Evolutionary conservation across 2,797 vertebrate species (phyloP).

Genomic region (Podargus strigoides): DNA sequence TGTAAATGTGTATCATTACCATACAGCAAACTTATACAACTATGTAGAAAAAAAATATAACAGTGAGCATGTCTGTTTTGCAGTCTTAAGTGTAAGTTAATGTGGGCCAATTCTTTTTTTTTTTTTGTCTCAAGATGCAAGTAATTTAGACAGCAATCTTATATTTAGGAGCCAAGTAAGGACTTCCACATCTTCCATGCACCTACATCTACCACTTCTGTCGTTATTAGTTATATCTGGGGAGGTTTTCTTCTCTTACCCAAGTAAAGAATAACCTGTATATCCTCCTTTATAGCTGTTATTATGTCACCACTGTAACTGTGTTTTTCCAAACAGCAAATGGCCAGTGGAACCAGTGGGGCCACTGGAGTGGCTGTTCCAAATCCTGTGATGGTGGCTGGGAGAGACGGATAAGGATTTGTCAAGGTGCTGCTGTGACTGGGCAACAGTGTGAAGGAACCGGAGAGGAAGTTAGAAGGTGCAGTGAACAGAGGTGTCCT

Average conservation of each 20-base stretch:
- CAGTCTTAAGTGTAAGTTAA: not conserved
- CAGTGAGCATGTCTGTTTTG: not conserved
- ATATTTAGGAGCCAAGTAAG: not conserved
- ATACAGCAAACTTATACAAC: not conserved
- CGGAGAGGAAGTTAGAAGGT: conserved; percentile 90
- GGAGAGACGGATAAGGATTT: conserved; percentile 89
- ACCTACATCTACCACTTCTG: not conserved
- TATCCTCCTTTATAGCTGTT: not conserved
- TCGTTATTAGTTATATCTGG: not conserved
- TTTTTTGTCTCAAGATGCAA: not conserved
- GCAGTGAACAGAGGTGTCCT: conserved; percentile 95
- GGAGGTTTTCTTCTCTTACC: not conserved
- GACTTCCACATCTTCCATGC: not conserved
- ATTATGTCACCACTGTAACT: not conserved
- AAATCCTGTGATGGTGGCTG: conserved; percentile 96
- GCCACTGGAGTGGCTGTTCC: conserved; percentile 96
- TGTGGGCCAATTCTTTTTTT: not conserved
- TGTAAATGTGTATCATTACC: not conserved
- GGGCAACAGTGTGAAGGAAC: conserved; percentile 92
- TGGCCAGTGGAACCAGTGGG: conserved; percentile 98
- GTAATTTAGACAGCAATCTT: not conserved
- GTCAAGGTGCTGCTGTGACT: conserved; percentile 86
- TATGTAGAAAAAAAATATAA: not conserved
- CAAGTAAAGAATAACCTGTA: not conserved
- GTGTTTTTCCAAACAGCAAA: conserved; percentile 80